Percentiles rank a stretch among this genome's conserved stretches.
Conservation (phyloP, 2,888 invertebrate genomes). For the Drosophila siamana region DNA sequence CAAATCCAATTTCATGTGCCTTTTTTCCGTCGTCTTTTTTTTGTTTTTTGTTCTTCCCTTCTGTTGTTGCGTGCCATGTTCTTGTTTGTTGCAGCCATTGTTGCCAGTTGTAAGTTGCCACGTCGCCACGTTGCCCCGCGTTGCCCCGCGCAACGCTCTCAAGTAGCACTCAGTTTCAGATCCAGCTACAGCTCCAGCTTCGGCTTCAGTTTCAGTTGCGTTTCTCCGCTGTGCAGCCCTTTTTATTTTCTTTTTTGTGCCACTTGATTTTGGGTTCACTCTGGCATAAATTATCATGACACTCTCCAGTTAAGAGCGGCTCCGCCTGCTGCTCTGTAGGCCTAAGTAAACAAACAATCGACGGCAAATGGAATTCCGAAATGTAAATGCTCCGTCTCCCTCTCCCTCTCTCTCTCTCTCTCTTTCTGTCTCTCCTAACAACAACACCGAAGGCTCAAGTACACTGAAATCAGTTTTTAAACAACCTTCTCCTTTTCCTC, state of each 20-base stretch:
- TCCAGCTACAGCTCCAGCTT: no score
- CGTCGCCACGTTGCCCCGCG: slow-evolving; percentile 41
- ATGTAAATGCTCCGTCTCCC: slow-evolving; percentile 17
- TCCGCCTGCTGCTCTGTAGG: background rate
- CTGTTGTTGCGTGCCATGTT: background rate
- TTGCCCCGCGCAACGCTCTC: slow-evolving; percentile 22
- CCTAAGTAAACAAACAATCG: slow-evolving; percentile 64
- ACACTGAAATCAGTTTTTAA: slow-evolving; percentile 15
- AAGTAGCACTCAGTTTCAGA: slow-evolving; percentile 41
- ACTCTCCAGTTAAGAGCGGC: slow-evolving; percentile 8
- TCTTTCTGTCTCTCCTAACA: background rate
- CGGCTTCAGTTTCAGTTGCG: slow-evolving; percentile 32
- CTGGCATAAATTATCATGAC: slow-evolving; percentile 56
- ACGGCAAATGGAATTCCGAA: slow-evolving; percentile 47
- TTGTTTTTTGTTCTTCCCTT: slow-evolving; percentile 21
- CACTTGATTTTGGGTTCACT: slow-evolving; percentile 45
- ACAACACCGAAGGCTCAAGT: slow-evolving; percentile 7
- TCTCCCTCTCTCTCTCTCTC: no score
- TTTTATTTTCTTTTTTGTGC: slow-evolving; percentile 12
- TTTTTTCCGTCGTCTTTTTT: slow-evolving; percentile 26
- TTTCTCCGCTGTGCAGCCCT: slow-evolving; percentile 3
- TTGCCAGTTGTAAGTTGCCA: slow-evolving; percentile 29
- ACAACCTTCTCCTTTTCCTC: no score
- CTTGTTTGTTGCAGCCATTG: slow-evolving; percentile 24
- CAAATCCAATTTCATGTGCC: slow-evolving; percentile 65